phyloP scores from a whole-genome alignment of 2,113 vertebrate genomes.

The Stegostoma tigrinum region DNA sequence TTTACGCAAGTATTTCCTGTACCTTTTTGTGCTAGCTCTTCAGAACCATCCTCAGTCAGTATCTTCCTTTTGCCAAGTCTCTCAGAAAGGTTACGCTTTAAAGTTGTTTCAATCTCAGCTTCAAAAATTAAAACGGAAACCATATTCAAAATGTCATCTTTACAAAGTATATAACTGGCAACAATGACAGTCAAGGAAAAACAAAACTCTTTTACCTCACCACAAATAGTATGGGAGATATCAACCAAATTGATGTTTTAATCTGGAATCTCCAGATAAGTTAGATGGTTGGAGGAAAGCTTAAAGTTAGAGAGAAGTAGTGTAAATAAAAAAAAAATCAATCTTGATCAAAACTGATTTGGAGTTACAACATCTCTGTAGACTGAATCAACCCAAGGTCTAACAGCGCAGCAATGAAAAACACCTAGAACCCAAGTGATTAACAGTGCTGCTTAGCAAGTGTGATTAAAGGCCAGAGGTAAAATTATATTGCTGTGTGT shows the following conservation, averaged over 20 bases:
- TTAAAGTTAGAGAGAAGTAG: neutral
- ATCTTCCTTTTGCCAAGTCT: conserved; percentile 72
- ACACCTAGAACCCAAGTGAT: neutral
- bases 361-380: neutral
- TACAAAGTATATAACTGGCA: neutral
- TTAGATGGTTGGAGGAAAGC: no score
- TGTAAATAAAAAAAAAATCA: neutral
- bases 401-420: neutral
- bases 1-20: neutral
- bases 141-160: conserved; percentile 16
- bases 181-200: neutral
- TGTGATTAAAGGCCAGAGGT: neutral
- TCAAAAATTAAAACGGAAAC: conserved; percentile 43
- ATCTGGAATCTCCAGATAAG: neutral
- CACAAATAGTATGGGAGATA: neutral
- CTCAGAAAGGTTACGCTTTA: conserved; percentile 69
- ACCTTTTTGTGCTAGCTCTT: conserved; percentile 60
- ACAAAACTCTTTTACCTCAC: neutral
- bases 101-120: conserved; percentile 44
- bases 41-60: conserved; percentile 45
- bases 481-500: neutral
- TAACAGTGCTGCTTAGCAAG: neutral
- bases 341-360: neutral
- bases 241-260: neutral
- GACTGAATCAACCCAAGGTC: neutral